Percentiles rank a stretch among this genome's conserved stretches.
phyloP scores from a whole-genome alignment of 2,113 vertebrate genomes.

The Typhlomys cinereus region DNA sequence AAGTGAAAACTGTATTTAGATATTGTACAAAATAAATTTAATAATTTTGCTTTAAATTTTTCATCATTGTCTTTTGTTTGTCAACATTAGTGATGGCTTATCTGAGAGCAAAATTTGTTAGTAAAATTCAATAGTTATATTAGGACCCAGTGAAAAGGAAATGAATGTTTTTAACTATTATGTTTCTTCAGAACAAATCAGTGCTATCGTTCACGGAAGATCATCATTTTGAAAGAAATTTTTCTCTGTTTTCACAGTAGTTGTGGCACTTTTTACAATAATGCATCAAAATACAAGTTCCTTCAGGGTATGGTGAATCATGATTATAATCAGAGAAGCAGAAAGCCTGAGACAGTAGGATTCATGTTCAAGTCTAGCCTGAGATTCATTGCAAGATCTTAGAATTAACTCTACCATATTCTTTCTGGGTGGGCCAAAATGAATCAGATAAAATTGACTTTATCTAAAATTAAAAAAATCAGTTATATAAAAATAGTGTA shows the following conservation, averaged over 20 bases:
- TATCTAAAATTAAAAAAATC: neutral
- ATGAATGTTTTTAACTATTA: neutral
- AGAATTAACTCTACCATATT: no score
- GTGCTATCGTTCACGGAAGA: neutral
- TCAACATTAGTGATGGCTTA: neutral
- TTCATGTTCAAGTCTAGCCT: neutral
- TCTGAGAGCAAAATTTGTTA: neutral
- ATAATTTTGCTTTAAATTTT: neutral
- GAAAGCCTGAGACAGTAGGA: neutral
- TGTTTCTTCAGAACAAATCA: neutral
- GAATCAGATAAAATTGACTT: no score
- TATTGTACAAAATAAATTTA: neutral
- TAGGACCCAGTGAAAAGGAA: neutral
- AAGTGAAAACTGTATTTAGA: neutral
- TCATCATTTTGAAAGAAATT: neutral
- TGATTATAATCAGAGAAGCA: neutral
- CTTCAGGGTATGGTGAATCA: neutral
- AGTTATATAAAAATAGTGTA: neutral
- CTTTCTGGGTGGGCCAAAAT: no score
- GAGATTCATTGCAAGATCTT: no score
- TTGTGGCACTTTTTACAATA: neutral
- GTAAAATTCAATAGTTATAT: neutral
- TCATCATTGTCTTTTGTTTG: neutral
- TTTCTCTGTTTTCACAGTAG: neutral
- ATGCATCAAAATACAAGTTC: neutral